phyloP scores from a whole-genome alignment of 1,140 invertebrate genomes.

The Cardiocondyla obscurior region DNA sequence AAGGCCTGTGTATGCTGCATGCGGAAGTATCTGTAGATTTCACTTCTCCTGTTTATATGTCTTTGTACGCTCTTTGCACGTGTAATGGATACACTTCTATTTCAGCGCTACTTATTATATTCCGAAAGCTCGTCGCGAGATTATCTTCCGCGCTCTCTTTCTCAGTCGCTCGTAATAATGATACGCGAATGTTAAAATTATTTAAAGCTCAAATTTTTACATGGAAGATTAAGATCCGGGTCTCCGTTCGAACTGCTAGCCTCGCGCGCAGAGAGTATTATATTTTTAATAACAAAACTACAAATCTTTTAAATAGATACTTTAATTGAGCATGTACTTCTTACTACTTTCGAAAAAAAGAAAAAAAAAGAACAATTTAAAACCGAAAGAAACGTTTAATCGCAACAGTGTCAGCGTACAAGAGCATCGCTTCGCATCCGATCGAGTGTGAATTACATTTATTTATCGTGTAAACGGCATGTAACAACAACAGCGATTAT shows the following conservation, averaged over 20 bases:
- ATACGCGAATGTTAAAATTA: background rate
- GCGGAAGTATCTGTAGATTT: conserved; percentile 5
- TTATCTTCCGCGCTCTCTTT: background rate
- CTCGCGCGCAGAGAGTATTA: background rate
- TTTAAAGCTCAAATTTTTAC: background rate
- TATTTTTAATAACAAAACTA: background rate
- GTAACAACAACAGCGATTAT: background rate
- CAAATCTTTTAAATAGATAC: background rate
- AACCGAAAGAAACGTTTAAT: conserved; percentile 5
- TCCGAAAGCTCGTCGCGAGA: background rate
- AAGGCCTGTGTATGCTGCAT: background rate
- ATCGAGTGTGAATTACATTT: background rate
- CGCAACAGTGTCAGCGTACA: background rate
- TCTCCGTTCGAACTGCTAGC: background rate
- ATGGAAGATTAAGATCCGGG: background rate
- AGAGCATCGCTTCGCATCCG: conserved; percentile 1
- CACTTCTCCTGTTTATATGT: conserved; percentile 3
- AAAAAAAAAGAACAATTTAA: no score
- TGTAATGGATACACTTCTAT: conserved; percentile 25
- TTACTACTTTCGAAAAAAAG: background rate
- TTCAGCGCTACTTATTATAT: background rate
- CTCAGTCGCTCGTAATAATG: background rate
- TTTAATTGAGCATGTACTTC: background rate
- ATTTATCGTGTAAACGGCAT: background rate
- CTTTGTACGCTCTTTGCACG: conserved; percentile 25